These are phyloP conservation scores for Drosophila rhopaloa DNA, from an alignment of 1,140 invertebrate genomes.

Conservation along the genomic window DNA sequence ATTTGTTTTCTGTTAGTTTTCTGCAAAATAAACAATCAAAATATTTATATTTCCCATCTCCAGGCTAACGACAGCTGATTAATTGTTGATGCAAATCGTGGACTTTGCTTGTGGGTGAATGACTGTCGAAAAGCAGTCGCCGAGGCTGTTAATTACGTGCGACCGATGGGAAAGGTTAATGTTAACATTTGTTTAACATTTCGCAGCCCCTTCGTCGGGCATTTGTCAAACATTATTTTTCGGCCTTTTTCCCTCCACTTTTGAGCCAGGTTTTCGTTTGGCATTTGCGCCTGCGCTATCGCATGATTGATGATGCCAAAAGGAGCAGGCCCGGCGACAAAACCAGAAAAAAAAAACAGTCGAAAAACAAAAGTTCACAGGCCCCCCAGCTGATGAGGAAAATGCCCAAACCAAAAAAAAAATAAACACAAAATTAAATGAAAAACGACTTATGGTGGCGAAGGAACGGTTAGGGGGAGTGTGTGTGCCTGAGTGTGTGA, in stretches of 20 bases:
- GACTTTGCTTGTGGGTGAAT: constrained; percentile 5
- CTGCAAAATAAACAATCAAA: background rate
- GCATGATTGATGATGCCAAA: constrained; percentile 61
- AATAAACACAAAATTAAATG: constrained; percentile 24
- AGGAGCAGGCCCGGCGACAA: constrained; percentile 45
- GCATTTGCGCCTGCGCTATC: constrained; percentile 64
- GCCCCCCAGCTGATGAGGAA: constrained; percentile 7
- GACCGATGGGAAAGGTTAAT: constrained; percentile 57
- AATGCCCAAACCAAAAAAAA: constrained; percentile 6
- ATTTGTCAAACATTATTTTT: constrained; percentile 25
- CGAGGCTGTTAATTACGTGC: constrained; percentile 25
- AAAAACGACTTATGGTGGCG: constrained; percentile 38
- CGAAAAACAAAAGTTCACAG: constrained; percentile 33
- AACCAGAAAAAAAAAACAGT: constrained; percentile 11
- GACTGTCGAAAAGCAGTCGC: constrained; percentile 4
- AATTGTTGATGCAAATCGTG: constrained; percentile 7
- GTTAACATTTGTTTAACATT: constrained; percentile 44
- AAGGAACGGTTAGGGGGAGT: constrained; percentile 17
- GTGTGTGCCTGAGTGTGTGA: constrained; percentile 28
- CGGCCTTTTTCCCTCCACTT: constrained; percentile 10
- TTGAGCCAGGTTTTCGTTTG: constrained; percentile 26
- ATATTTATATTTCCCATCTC: background rate
- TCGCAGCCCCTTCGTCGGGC: constrained; percentile 7
- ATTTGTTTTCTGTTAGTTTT: background rate
- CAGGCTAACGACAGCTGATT: constrained; percentile 1